Conservation (phyloP, 2,113 vertebrate species). For the Acanthisitta chloris region DNA sequence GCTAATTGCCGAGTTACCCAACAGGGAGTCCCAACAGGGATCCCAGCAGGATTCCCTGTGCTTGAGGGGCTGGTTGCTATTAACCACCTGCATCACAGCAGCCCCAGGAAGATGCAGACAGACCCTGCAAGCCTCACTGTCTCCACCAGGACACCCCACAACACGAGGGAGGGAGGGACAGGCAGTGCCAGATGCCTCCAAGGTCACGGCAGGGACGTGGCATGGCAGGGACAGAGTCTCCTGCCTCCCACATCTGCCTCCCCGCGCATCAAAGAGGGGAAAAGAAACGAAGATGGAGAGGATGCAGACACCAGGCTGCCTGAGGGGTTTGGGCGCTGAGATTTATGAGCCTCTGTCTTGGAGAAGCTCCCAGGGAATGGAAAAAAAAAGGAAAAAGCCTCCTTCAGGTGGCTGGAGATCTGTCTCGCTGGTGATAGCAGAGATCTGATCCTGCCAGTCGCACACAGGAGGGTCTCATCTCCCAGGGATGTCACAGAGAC, state of each 20-base stretch:
- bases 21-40: neutral
- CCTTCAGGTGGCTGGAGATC: neutral
- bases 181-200: neutral
- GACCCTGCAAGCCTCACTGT: neutral
- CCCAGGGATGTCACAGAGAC: neutral
- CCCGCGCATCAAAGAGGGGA: neutral
- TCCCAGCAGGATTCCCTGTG: neutral
- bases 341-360: conserved; percentile 28
- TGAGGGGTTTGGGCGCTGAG: conserved; percentile 16
- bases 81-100: neutral
- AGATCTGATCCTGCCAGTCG: neutral
- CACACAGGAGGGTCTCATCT: neutral
- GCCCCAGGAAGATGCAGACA: neutral
- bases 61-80: neutral
- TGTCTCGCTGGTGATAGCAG: neutral
- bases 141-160: accelerated
- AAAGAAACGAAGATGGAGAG: conserved; percentile 13
- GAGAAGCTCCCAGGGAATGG: neutral
- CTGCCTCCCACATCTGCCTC: neutral
- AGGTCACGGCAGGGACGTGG: neutral
- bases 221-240: neutral
- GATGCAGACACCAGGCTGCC: neutral
- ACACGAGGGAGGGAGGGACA: neutral
- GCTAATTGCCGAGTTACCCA: neutral
- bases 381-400: accelerated